Evolutionary conservation across 2,888 invertebrate species (phyloP).

Genomic region (Malacosoma neustria): DNA sequence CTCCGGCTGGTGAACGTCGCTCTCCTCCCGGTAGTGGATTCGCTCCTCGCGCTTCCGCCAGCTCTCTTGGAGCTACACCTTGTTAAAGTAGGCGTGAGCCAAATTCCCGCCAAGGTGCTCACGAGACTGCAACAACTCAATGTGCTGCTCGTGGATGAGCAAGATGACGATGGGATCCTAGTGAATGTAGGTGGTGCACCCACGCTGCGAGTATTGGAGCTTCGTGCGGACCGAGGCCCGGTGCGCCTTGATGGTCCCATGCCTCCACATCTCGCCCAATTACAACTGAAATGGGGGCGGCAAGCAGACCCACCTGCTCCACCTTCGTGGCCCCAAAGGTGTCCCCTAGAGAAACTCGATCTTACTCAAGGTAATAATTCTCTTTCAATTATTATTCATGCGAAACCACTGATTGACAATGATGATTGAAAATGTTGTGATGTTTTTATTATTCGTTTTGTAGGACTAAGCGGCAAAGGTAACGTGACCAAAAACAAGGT

Average conservation of each 20-base stretch:
- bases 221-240: slow-evolving; percentile 1
- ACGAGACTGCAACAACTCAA: slow-evolving; percentile 7
- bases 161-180: background rate
- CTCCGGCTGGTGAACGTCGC: slow-evolving; percentile 10
- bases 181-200: background rate
- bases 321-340: too few relatives aligned
- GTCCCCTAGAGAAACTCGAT: too few relatives aligned
- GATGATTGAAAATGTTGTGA: too few relatives aligned
- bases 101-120: slow-evolving; percentile 10
- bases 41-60: slow-evolving; percentile 10
- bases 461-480: too few relatives aligned
- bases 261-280: background rate
- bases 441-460: too few relatives aligned
- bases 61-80: slow-evolving; percentile 9
- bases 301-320: background rate
- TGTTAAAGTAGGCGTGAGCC: slow-evolving; percentile 6
- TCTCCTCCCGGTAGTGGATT: slow-evolving; percentile 8
- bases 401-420: too few relatives aligned
- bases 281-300: background rate
- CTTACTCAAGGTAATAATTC: too few relatives aligned
- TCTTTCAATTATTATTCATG: too few relatives aligned
- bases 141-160: background rate
- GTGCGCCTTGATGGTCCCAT: background rate
- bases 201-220: slow-evolving; percentile 6
- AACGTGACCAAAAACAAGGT: too few relatives aligned